Conservation (phyloP, 92 coral and sea anemone genomes). For the Anthopleura xanthogrammica region DNA sequence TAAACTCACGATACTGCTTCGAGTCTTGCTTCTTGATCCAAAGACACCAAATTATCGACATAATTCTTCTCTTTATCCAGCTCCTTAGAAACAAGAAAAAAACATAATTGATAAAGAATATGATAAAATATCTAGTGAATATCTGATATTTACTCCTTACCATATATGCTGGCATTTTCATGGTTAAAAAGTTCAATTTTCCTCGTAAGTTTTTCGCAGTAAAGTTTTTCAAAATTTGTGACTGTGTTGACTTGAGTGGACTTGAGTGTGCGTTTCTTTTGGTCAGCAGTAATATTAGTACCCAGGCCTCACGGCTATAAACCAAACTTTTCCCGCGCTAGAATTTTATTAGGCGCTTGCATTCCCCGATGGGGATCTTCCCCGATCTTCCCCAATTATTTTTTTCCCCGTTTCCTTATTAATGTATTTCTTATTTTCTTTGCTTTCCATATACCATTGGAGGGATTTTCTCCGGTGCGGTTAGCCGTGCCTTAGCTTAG, state of each 20-base stretch:
- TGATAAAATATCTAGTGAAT: not conserved
- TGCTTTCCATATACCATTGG: too few relatives aligned
- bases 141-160: slow-evolving; percentile 28
- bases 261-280: not conserved
- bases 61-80: slow-evolving; percentile 71
- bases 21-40: slow-evolving; percentile 74
- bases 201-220: not conserved
- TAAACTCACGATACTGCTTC: slow-evolving; percentile 84
- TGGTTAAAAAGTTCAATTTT: slow-evolving; percentile 34
- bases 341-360: not conserved
- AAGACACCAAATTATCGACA: slow-evolving; percentile 68
- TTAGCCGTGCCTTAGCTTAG: too few relatives aligned
- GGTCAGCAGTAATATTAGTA: not conserved
- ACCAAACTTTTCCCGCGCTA: not conserved
- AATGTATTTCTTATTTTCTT: too few relatives aligned
- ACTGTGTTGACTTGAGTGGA: not conserved
- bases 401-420: too few relatives aligned
- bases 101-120: not conserved
- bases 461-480: too few relatives aligned
- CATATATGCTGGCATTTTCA: slow-evolving; percentile 91
- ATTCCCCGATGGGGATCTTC: too few relatives aligned
- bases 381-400: too few relatives aligned
- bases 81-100: slow-evolving; percentile 52
- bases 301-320: not conserved
- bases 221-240: slow-evolving; percentile 4